Base-by-base conservation (phyloP, 2,113 vertebrate species). In the Podarcis raffonei region DNA sequence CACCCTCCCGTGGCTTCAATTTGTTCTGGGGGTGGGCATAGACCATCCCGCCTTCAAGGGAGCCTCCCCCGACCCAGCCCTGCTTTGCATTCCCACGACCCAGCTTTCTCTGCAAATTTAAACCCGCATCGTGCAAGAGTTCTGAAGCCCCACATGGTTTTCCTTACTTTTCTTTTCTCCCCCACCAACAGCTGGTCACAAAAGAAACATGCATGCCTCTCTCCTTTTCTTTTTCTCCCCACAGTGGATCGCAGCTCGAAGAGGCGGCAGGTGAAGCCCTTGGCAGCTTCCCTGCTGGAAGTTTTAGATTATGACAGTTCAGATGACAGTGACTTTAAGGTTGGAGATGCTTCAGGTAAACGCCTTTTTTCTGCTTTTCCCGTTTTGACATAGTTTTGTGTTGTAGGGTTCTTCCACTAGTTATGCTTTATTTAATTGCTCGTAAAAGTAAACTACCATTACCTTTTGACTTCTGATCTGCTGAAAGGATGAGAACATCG, bases 321-420 rank as follows among this genome's bases (percentile, higher is more conserved):
- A 84, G 99, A 99, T 95, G 99, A 99, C 98, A 99, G 99, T 96
- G 99, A 99, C 97, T 99, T 99, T 97, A 98, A 99, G 98, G 98
- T 99, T 94, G 99, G 98, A 96, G 98, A 99, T 97, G 98, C 98
- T 53, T 98, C 98, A 97, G 99, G 99, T 99, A 98, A 97, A 94
- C 94, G 89, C 89, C 35, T 80, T 48, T 48, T 48, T 48, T 88
- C 90, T 39, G 92, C 87, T 59, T 89, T 81, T 90, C 71, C 37
- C 1, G 0, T 4, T 89, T 92, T 23, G 77, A 65, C 53, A 23
- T 75, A 32, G 90, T 74, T 87, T 11, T 39, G 20, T 0, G 8
- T 87, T 59, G 27, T 30, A 13, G 69, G 8, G 2, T 68, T 78
- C 2, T 30, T 15, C 53, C 16, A 6, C 6, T 88, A 23, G 1